Base-by-base conservation (phyloP, 2,888 invertebrate species). In the Ectobius pallidus region DNA sequence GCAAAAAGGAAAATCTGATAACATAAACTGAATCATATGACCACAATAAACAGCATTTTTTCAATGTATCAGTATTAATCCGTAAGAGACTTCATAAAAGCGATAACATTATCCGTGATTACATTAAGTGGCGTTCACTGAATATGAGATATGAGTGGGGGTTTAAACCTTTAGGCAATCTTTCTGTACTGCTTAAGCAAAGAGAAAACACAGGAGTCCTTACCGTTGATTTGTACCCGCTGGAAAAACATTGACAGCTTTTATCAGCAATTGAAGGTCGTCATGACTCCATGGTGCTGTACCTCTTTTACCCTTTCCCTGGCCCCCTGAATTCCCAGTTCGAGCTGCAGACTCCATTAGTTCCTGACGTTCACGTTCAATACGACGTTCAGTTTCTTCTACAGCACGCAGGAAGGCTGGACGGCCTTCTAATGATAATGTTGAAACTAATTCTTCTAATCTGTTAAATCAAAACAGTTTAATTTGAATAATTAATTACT, bases 191-290 rank as follows among this genome's bases (percentile, higher is more conserved):
- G n/a, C n/a, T n/a, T n/a, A n/a, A n/a, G n/a, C n/a, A n/a, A n/a
- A n/a, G n/a, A n/a, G n/a, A n/a, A n/a, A n/a, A n/a, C n/a, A n/a
- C n/a, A n/a, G n/a, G n/a, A n/a, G n/a, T n/a, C n/a, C 14, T n/a
- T 25, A 91, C 79, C 96, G 88, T 81, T 96, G 94, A 80, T 92
- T 93, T 0, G 99, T 99, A 18, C 96, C 99, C 6, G 98, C 97
- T 0, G 99, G 99, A 82, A 98, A 99, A 3, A 99, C 84, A 84
- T 99, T 99, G 0, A 99, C 97, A 22, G 97, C 97, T 84, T 99
- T 99, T 69, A 99, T 96, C 2, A 99, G 87, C 61, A 96, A 85
- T 80, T 96, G 95, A 22, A 96, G 87, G 82, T 96, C 95, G 74
- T 93, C 93, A 68, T 90, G 89, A 16, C 88, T 88, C 99, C 99